Conservation (phyloP, 1,140 invertebrate species). For the Drosophila kepulauana region DNA sequence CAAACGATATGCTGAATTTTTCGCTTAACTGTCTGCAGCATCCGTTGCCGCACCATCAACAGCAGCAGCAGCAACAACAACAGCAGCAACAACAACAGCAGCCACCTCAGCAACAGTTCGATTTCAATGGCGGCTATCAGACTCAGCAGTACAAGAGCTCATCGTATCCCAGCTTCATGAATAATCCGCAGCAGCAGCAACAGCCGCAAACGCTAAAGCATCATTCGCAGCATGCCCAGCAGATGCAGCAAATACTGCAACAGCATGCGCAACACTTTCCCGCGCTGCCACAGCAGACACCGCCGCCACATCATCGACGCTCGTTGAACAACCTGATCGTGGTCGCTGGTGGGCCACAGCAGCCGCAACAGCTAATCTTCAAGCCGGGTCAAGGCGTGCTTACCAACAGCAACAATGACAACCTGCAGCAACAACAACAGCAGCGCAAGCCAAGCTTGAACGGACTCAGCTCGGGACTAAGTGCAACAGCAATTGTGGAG, state of each 20-base stretch:
- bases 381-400: slow-evolving; percentile 77
- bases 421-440: slow-evolving; percentile 55
- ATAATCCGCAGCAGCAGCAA: slow-evolving; percentile 60
- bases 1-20: slow-evolving; percentile 81
- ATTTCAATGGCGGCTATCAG: slow-evolving; percentile 59
- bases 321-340: slow-evolving; percentile 83
- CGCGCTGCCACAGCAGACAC: slow-evolving; percentile 82
- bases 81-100: slow-evolving; percentile 49
- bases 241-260: slow-evolving; percentile 77
- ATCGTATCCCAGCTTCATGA: slow-evolving; percentile 85
- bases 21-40: slow-evolving; percentile 68
- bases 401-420: slow-evolving; percentile 62
- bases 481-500: slow-evolving; percentile 32
- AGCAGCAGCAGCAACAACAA: slow-evolving; percentile 55
- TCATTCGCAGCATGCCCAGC: slow-evolving; percentile 83
- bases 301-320: slow-evolving; percentile 78
- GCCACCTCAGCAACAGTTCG: slow-evolving; percentile 55
- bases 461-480: slow-evolving; percentile 39
- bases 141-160: slow-evolving; percentile 85
- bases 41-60: slow-evolving; percentile 62
- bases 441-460: slow-evolving; percentile 72
- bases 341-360: slow-evolving; percentile 76
- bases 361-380: slow-evolving; percentile 76
- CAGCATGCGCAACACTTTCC: slow-evolving; percentile 85
- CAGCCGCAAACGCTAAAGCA: slow-evolving; percentile 76